phyloP scores from a whole-genome alignment of 53 echinoderm and acorn worm genomes.

The Temnopleurus reevesii region DNA sequence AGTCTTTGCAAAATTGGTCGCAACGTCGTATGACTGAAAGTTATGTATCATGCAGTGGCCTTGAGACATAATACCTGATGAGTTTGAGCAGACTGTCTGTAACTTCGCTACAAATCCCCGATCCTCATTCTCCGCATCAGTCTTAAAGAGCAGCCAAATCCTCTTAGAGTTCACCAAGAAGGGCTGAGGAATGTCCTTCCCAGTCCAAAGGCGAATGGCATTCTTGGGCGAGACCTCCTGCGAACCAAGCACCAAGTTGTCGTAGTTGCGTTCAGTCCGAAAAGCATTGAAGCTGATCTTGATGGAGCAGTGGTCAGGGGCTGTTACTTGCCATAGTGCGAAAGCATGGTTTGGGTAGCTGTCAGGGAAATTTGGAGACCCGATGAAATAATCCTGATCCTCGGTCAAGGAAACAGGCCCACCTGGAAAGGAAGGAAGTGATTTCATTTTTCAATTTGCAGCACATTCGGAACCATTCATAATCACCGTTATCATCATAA shows the following conservation, averaged over 20 bases:
- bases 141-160: background rate
- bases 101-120: conserved; percentile 1
- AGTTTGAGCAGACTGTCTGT: background rate
- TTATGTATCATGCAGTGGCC: too few relatives aligned
- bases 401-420: background rate
- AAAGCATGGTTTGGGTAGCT: background rate
- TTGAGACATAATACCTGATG: too few relatives aligned
- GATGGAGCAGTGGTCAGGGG: background rate
- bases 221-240: background rate
- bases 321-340: background rate
- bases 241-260: background rate
- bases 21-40: too few relatives aligned
- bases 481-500: too few relatives aligned
- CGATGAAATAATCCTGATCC: background rate
- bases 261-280: background rate
- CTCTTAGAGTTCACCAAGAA: background rate
- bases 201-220: background rate
- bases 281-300: background rate
- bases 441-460: too few relatives aligned
- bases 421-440: too few relatives aligned
- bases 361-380: background rate
- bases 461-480: too few relatives aligned
- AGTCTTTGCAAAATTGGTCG: too few relatives aligned
- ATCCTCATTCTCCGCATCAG: background rate
- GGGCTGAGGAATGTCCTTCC: background rate